These are phyloP conservation scores for Novumbra hubbsi DNA, from an alignment of 2,797 vertebrate species.

Conservation along the genomic window DNA sequence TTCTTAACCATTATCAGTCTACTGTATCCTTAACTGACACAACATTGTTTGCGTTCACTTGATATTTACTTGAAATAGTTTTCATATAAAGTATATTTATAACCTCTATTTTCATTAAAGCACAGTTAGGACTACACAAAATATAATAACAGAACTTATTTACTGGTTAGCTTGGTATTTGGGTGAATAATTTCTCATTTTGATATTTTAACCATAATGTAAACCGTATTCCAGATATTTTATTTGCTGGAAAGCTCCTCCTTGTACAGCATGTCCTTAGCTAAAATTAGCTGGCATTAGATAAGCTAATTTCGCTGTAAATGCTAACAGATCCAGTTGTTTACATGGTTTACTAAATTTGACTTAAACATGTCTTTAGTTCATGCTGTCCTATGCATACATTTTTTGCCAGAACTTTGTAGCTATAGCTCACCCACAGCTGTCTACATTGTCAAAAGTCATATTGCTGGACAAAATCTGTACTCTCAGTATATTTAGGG, in stretches of 20 bases:
- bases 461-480: neutral
- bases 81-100: constrained; percentile 62
- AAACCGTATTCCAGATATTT: constrained; percentile 15
- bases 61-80: constrained; percentile 65
- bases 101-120: constrained; percentile 54
- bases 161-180: constrained; percentile 43
- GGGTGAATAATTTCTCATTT: constrained; percentile 35
- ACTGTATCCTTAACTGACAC: neutral
- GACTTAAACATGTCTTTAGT: neutral
- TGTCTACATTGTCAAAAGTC: neutral
- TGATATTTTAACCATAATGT: constrained; percentile 26
- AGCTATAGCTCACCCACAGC: neutral
- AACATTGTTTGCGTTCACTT: constrained; percentile 35
- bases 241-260: neutral
- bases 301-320: constrained; percentile 17
- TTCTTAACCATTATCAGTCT: constrained; percentile 9
- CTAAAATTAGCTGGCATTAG: neutral
- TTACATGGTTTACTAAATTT: neutral
- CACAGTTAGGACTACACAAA: constrained; percentile 55
- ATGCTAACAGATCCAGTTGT: constrained; percentile 10
- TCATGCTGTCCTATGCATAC: neutral
- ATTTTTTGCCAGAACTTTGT: neutral
- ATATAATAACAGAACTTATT: constrained; percentile 44
- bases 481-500: neutral
- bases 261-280: constrained; percentile 16